Percentiles rank a stretch among this genome's conserved stretches.
These are phyloP conservation scores for Ferdinandea cuprea DNA, from an alignment of 2,888 invertebrate species.

Conservation along the genomic window DNA sequence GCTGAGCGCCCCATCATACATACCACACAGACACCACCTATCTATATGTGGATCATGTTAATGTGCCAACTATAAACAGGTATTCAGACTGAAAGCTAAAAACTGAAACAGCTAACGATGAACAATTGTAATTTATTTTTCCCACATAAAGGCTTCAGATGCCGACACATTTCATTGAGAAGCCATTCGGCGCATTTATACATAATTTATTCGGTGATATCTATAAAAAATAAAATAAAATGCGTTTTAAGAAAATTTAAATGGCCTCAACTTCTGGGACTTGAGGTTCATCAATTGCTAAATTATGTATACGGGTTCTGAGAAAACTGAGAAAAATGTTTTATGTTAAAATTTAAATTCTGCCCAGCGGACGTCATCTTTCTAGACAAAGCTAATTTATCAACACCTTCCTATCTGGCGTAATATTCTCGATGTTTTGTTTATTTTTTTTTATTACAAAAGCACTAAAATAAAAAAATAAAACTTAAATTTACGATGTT, in stretches of 20 bases:
- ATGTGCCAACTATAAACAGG: slow-evolving; percentile 68
- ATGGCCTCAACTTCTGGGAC: background rate
- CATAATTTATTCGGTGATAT: slow-evolving; percentile 59
- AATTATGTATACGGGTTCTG: slow-evolving; percentile 40
- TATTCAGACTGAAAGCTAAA: slow-evolving; percentile 22
- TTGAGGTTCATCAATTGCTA: slow-evolving; percentile 25
- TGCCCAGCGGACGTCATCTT: too few relatives aligned
- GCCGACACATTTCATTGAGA: slow-evolving; percentile 62
- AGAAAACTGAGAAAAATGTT: slow-evolving; percentile 3
- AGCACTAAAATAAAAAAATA: background rate
- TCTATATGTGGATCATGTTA: slow-evolving; percentile 56
- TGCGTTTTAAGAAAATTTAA: slow-evolving; percentile 25
- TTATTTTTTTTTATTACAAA: background rate
- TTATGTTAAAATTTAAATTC: background rate
- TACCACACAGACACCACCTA: slow-evolving; percentile 20
- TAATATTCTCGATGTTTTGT: too few relatives aligned
- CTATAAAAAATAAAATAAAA: too few relatives aligned
- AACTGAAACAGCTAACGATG: slow-evolving; percentile 37
- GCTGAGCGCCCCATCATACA: slow-evolving; percentile 18
- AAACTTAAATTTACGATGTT: slow-evolving; percentile 33
- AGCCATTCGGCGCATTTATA: slow-evolving; percentile 26
- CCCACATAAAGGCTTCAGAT: slow-evolving; percentile 25
- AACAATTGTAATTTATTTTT: slow-evolving; percentile 52
- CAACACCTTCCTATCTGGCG: too few relatives aligned
- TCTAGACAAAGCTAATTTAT: too few relatives aligned